Evolutionary conservation across 1,140 invertebrate species (phyloP), one percentile per base, ranked within the genome.

Genomic region (Apis florea): DNA sequence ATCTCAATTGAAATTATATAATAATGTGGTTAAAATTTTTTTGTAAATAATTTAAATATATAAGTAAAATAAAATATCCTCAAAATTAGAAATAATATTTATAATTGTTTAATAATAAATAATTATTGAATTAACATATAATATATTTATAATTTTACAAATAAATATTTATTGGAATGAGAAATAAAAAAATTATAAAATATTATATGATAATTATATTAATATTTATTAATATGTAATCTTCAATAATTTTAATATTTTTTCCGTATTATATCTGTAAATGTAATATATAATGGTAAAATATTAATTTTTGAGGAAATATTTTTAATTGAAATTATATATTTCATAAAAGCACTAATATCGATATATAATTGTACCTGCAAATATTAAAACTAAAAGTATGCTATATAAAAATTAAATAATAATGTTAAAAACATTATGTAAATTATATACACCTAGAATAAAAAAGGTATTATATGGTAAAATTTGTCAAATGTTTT

Each of bases 201-300:
- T 12, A 53, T 53, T 13, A 13, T 1, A n/a, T n/a, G n/a, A n/a
- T 15, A 53, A 13, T 53, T 12, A 24, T 61, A 26, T 40, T 9
- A 61, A 24, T 81, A 74, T 53, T 19, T 69, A 24, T 61, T 73
- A 11, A 58, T 54, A 63, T 51, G 9, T 68, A 15, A 49, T 15
- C 21, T 24, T 9, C 21, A 31, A 69, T 17, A 70, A 24, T 13
- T 24, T 47, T 10, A 49, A 21, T 21, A 54, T 19, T 56, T 67
- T 80, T 2, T 26, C n/a, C 13, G 2, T 59, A 24, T 12, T 24
- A 13, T 59, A 40, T 40, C 31, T 6, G 2, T 24, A 59, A 24
- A 24, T 10, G 17, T 3, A 31, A 63, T 31, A 2, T 67, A n/a
- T n/a, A n/a, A n/a, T n/a, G 2, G 6, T 2, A n/a, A 21, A 31